These are phyloP conservation scores for Drosophila leonis DNA, from an alignment of 2,888 invertebrate genomes.

Conservation along the genomic window DNA sequence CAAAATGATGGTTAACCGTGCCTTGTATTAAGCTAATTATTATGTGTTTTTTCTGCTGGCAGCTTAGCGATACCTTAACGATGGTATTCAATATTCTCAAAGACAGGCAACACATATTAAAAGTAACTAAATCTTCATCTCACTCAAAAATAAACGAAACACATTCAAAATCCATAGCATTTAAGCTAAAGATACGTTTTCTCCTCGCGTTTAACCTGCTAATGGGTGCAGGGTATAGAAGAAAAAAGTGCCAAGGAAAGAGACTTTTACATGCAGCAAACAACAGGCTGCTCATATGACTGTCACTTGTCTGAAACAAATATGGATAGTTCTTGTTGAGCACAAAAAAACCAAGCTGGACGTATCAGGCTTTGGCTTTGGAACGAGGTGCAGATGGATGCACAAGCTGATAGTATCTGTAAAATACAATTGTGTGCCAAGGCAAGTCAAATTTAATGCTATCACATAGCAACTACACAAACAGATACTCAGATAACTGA, in stretches of 20 bases:
- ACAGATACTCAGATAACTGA: constrained; percentile 44
- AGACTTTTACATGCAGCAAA: constrained; percentile 40
- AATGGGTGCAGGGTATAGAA: not conserved
- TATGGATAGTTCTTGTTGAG: constrained; percentile 25
- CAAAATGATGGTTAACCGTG: too few relatives aligned
- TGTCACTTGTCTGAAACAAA: constrained; percentile 36
- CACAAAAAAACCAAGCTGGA: constrained; percentile 20
- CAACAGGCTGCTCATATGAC: constrained; percentile 30
- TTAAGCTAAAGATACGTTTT: not conserved
- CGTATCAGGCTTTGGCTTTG: constrained; percentile 28
- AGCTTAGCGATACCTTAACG: not conserved
- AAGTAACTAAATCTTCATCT: not conserved
- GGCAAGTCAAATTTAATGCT: constrained; percentile 64
- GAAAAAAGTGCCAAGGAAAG: constrained; percentile 30
- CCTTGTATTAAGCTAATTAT: not conserved
- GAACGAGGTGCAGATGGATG: not conserved
- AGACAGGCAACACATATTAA: not conserved
- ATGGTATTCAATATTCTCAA: not conserved
- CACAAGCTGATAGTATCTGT: constrained; percentile 8
- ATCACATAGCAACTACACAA: constrained; percentile 41
- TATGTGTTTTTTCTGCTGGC: not conserved
- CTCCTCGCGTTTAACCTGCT: constrained; percentile 4
- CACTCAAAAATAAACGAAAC: too few relatives aligned
- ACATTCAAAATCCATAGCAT: not conserved
- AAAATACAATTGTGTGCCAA: constrained; percentile 35